phyloP scores from a whole-genome alignment of 1,140 invertebrate species.

The Mizuhopecten yessoensis region DNA sequence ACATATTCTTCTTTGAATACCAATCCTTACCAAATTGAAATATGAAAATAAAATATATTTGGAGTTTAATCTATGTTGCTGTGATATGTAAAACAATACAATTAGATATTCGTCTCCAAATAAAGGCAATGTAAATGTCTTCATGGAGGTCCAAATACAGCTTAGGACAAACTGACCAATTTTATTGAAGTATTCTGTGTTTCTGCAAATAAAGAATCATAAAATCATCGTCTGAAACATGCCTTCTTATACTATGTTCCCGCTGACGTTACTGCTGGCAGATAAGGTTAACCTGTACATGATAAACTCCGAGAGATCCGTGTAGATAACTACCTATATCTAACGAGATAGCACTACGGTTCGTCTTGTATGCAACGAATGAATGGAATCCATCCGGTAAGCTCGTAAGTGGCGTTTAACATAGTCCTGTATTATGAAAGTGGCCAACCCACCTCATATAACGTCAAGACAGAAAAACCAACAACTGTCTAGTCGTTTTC shows the following conservation, averaged over 20 bases:
- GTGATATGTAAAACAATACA: too few relatives aligned
- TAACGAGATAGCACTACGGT: conserved; percentile 32
- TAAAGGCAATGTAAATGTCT: too few relatives aligned
- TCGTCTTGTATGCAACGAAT: conserved; percentile 10
- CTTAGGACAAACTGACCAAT: too few relatives aligned
- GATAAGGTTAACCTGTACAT: conserved; percentile 1
- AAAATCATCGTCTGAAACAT: conserved; percentile 17
- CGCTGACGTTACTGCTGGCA: not conserved
- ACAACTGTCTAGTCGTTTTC: not conserved
- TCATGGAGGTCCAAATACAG: too few relatives aligned
- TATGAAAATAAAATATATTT: too few relatives aligned
- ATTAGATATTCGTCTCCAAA: too few relatives aligned
- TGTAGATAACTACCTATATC: not conserved
- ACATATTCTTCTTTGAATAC: too few relatives aligned
- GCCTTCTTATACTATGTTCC: not conserved
- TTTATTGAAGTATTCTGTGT: not conserved
- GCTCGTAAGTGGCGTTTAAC: conserved; percentile 25
- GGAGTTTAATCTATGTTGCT: too few relatives aligned
- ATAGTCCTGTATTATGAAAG: conserved; percentile 29
- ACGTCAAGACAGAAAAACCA: not conserved
- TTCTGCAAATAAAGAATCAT: not conserved
- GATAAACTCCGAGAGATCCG: not conserved
- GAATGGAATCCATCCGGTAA: conserved; percentile 37
- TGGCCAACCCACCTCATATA: conserved; percentile 24
- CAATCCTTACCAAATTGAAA: too few relatives aligned